Conservation (phyloP, 1,140 invertebrate species). For the Idris sp. region DNA sequence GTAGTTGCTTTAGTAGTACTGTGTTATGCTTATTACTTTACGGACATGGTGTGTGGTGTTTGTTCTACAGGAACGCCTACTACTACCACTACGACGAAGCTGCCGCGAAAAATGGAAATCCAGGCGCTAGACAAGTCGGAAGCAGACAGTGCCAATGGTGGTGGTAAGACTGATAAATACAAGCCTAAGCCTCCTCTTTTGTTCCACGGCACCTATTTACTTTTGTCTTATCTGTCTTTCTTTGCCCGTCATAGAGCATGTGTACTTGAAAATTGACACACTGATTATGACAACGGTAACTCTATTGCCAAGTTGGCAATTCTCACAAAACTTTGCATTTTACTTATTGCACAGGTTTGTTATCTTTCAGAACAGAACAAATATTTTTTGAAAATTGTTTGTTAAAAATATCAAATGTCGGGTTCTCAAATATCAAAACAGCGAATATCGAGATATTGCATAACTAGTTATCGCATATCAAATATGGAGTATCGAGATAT, state of each 20-base stretch:
- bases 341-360: neutral
- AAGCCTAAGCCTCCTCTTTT: conserved; percentile 50
- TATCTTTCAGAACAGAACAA: neutral
- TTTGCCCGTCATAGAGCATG: conserved; percentile 49
- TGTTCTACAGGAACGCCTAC: conserved; percentile 75
- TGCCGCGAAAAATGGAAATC: conserved; percentile 76
- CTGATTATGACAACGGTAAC: neutral
- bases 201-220: conserved; percentile 39
- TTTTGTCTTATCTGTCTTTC: conserved; percentile 36
- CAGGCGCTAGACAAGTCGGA: conserved; percentile 74
- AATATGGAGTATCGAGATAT: too few relatives aligned
- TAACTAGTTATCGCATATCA: too few relatives aligned
- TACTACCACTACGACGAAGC: conserved; percentile 73
- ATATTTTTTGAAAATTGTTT: too few relatives aligned
- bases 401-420: too few relatives aligned
- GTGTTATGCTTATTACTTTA: conserved; percentile 68
- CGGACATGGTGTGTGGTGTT: conserved; percentile 74
- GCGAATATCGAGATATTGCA: too few relatives aligned
- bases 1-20: conserved; percentile 44
- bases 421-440: too few relatives aligned
- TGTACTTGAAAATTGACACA: conserved; percentile 21
- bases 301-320: conserved; percentile 9
- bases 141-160: conserved; percentile 73
- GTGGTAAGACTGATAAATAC: conserved; percentile 74
- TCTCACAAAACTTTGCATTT: conserved; percentile 1